Conservation (phyloP, 2,113 vertebrate species). For the Marmota monax region DNA sequence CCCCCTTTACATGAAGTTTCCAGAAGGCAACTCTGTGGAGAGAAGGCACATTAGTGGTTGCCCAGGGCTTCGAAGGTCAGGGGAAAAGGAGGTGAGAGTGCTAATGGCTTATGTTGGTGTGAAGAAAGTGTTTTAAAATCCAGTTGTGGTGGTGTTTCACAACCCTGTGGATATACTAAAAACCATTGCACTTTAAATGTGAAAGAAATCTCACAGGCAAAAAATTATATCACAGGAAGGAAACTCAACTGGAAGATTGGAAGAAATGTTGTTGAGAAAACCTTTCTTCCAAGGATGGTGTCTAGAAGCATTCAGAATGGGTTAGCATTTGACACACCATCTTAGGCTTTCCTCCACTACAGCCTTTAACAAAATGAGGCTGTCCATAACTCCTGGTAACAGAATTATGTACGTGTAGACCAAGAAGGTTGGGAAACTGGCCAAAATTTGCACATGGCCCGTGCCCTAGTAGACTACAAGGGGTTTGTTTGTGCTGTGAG, state of each 20-base stretch:
- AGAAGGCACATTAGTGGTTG: background rate
- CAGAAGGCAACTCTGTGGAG: background rate
- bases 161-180: background rate
- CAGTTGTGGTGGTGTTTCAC: background rate
- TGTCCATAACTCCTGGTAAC: too few species aligned
- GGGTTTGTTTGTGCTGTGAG: too few species aligned
- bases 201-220: background rate
- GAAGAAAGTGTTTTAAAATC: constrained; percentile 5
- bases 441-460: too few species aligned
- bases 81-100: background rate
- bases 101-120: background rate
- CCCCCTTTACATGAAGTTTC: background rate
- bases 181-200: background rate
- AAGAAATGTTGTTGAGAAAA: background rate
- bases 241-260: background rate
- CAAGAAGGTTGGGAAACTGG: too few species aligned
- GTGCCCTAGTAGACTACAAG: too few species aligned
- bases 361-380: too few species aligned
- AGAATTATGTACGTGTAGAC: too few species aligned
- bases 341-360: too few species aligned
- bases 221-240: background rate
- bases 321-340: too few species aligned
- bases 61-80: background rate
- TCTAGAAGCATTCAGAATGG: too few species aligned
- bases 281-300: background rate